Percentiles rank a stretch among this genome's conserved stretches.
Evolutionary conservation across 2,888 invertebrate genomes (phyloP).

Genomic region (Sminthurinus aureus): DNA sequence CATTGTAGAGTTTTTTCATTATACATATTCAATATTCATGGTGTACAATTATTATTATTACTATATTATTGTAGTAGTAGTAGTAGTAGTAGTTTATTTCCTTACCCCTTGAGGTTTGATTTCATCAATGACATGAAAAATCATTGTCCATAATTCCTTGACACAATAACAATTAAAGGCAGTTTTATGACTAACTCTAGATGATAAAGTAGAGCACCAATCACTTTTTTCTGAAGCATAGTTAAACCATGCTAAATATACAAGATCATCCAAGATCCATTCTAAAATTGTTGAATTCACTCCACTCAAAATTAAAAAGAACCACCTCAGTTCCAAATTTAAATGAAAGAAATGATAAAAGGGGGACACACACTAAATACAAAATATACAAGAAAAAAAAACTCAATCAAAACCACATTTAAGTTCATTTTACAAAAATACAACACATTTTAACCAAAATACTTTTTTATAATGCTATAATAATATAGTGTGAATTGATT

Average conservation of each 20-base stretch:
- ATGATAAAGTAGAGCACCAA: too few species aligned
- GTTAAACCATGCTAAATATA: constrained; percentile 46
- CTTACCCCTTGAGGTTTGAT: constrained; percentile 50
- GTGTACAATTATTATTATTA: not conserved
- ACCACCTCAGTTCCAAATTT: constrained; percentile 66
- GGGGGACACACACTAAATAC: constrained; percentile 64
- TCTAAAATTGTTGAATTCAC: constrained; percentile 32
- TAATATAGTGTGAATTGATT: too few species aligned
- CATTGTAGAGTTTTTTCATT: too few species aligned
- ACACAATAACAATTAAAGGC: constrained; percentile 70
- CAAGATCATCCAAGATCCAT: constrained; percentile 53
- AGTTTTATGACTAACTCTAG: constrained; percentile 63
- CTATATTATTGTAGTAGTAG: not conserved
- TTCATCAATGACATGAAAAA: constrained; percentile 65
- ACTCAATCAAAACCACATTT: too few species aligned
- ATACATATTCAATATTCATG: not conserved
- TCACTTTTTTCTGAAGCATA: constrained; percentile 30
- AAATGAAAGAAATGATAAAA: constrained; percentile 67
- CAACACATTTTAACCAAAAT: too few species aligned
- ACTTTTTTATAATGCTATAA: too few species aligned
- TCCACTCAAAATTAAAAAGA: constrained; percentile 61
- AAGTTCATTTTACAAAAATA: too few species aligned
- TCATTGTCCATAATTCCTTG: constrained; percentile 69
- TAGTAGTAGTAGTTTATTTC: not conserved
- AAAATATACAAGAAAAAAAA: too few species aligned